phyloP scores from a whole-genome alignment of 2,888 invertebrate genomes.

The Danaus chrysippus region DNA sequence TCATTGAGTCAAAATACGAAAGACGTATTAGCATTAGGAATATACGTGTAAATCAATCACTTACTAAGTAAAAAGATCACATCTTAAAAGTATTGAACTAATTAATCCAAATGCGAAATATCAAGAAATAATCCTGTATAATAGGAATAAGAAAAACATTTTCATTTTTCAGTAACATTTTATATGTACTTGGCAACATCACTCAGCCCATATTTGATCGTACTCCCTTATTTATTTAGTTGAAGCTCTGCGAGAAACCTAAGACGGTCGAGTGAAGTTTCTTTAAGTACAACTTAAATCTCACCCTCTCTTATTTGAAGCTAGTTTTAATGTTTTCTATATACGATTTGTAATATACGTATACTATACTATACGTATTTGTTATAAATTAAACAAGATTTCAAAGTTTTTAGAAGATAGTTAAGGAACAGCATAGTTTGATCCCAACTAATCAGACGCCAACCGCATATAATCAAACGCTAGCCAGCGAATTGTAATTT shows the following conservation, averaged over 20 bases:
- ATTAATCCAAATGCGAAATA: no score
- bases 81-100: not conserved
- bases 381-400: constrained; percentile 2
- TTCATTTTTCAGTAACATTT: constrained; percentile 10
- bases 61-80: not conserved
- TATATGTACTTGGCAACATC: constrained; percentile 20
- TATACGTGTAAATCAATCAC: not conserved
- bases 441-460: constrained; percentile 12
- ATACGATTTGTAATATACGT: no score
- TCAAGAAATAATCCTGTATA: no score
- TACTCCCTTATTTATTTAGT: constrained; percentile 55
- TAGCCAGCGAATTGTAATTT: constrained; percentile 45
- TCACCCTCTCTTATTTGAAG: constrained; percentile 29
- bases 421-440: not conserved
- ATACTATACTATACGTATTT: constrained; percentile 23
- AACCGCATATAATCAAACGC: constrained; percentile 30
- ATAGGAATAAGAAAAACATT: no score
- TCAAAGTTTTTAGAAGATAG: not conserved
- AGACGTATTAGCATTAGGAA: not conserved
- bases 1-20: not conserved
- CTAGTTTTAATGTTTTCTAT: constrained; percentile 16
- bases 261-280: constrained; percentile 31
- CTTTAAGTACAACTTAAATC: constrained; percentile 31
- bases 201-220: constrained; percentile 57
- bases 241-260: constrained; percentile 30